These are phyloP conservation scores for Penaeus vannamei DNA, from an alignment of 1,140 invertebrate species.

Conservation along the genomic window DNA sequence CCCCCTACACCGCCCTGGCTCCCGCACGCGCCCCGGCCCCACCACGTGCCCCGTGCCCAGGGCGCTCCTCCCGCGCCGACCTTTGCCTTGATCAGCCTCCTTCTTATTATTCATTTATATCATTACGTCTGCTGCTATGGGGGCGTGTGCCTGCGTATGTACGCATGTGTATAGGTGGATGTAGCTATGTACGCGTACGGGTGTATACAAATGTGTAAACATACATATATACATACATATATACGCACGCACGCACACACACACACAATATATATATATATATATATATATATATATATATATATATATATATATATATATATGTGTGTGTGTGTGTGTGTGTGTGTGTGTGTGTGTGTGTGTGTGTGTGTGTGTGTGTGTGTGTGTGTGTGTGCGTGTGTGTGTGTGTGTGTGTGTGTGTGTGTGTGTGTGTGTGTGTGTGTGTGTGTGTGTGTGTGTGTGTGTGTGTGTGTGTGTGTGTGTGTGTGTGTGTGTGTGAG, in stretches of 20 bases:
- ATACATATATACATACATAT: neutral
- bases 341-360: conserved; percentile 28
- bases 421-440: conserved; percentile 7
- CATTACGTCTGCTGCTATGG: conserved; percentile 16
- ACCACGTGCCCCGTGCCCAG: no score
- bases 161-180: conserved; percentile 20
- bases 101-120: neutral
- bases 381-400: conserved; percentile 19
- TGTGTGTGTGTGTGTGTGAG: conserved; percentile 11
- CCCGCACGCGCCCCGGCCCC: no score
- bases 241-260: neutral
- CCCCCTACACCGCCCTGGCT: no score
- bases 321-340: conserved; percentile 8
- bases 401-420: conserved; percentile 24
- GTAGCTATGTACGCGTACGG: conserved; percentile 1
- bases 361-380: conserved; percentile 41
- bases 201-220: neutral
- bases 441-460: conserved; percentile 33
- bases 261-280: conserved; percentile 9
- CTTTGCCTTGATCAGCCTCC: no score
- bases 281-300: conserved; percentile 28
- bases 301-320: conserved; percentile 11
- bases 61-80: no score
- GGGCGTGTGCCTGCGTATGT: conserved; percentile 21
- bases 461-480: neutral